Conservation (phyloP, 2,888 invertebrate species). For the Hydropsyche betteni region DNA sequence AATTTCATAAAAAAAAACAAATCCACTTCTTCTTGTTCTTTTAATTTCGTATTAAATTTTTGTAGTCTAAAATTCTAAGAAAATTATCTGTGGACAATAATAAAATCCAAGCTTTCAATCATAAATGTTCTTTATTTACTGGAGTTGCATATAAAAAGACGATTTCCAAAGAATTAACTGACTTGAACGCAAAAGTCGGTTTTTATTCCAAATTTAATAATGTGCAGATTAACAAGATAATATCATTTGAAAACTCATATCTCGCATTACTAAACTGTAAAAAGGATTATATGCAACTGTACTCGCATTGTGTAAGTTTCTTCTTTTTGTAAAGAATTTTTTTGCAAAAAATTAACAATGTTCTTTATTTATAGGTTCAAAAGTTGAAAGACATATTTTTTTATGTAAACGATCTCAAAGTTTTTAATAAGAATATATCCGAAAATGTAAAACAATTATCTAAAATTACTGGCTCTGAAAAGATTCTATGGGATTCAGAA, state of each 20-base stretch:
- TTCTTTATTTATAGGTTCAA: conserved; percentile 11
- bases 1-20: not conserved
- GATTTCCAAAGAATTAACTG: conserved; percentile 8
- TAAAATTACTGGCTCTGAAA: conserved; percentile 20
- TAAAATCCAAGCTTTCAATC: conserved; percentile 19
- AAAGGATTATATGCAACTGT: conserved; percentile 4
- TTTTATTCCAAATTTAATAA: conserved; percentile 19
- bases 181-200: conserved; percentile 12
- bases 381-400: conserved; percentile 4
- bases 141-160: not conserved
- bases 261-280: not conserved
- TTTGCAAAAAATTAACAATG: too few species aligned
- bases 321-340: not conserved
- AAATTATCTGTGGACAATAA: not conserved
- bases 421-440: conserved; percentile 2
- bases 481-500: conserved; percentile 29
- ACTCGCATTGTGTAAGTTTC: not conserved
- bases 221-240: not conserved
- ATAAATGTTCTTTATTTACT: conserved; percentile 4
- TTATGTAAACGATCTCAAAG: not conserved
- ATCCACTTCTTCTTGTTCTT: not conserved
- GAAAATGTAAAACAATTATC: not conserved
- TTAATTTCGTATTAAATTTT: not conserved
- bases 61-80: not conserved
- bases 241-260: not conserved